Evolutionary conservation across 92 coral and sea anemone genomes (phyloP).

Genomic region (Plumapathes pennacea): DNA sequence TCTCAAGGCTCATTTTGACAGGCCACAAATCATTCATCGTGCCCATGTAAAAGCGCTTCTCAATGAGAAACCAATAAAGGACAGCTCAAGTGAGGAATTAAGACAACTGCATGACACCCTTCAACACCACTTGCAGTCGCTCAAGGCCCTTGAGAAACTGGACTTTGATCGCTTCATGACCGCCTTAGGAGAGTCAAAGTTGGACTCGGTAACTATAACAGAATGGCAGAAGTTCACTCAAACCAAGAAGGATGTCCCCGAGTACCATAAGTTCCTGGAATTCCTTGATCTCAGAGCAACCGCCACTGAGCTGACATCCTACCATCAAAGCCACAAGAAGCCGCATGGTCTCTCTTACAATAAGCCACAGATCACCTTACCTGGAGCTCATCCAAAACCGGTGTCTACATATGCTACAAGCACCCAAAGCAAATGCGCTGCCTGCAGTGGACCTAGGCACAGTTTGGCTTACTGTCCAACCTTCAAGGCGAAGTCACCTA

Average conservation of each 20-base stretch:
- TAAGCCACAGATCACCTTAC: neutral
- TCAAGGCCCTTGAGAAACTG: conserved; percentile 4
- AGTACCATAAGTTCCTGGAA: conserved; percentile 16
- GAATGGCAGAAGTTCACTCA: conserved; percentile 55
- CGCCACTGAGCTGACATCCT: conserved; percentile 30
- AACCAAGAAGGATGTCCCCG: neutral
- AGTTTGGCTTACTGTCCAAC: conserved; percentile 27
- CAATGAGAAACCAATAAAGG: conserved; percentile 28
- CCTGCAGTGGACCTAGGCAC: conserved; percentile 27
- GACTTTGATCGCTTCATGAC: conserved; percentile 21
- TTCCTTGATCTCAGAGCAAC: conserved; percentile 54
- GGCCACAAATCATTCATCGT: conserved; percentile 51
- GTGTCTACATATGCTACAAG: conserved; percentile 18
- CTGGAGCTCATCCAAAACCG: neutral
- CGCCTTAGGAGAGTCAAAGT: conserved; percentile 34
- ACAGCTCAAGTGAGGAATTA: conserved; percentile 27
- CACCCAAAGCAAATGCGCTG: conserved; percentile 16
- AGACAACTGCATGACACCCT: neutral
- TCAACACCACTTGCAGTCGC: conserved; percentile 5
- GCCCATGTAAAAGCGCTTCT: conserved; percentile 54
- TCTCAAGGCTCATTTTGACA: conserved; percentile 42
- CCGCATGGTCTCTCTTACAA: neutral
- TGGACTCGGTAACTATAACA: conserved; percentile 36
- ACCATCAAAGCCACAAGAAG: conserved; percentile 9
- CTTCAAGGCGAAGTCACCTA: conserved; percentile 29